Base-by-base conservation (phyloP, 2,113 vertebrate species). In the Mesembrinibis cayennensis region DNA sequence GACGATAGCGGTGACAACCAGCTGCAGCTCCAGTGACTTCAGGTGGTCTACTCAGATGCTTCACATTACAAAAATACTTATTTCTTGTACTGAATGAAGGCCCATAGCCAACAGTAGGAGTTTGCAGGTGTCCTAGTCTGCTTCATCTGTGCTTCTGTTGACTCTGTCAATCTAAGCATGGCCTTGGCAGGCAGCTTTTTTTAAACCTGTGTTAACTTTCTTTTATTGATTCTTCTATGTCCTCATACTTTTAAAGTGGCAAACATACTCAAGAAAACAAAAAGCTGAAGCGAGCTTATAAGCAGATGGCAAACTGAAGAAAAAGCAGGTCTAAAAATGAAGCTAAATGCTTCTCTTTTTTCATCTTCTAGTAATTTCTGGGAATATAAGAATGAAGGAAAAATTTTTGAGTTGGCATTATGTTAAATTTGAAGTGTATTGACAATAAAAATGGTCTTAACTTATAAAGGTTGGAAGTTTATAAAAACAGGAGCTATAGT, bases 401-500 rank as follows among this genome's bases (percentile, higher is more conserved):
- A 83, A 97, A 93, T 44, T 32, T 84, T 55, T 81, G 74, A 94
- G 82, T 90, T 97, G 93, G 94, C 96, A 90, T 97, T 69, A 53
- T 76, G 59, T 98, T 95, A 95, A 97, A 96, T 96, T 96, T 94
- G 95, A 97, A 98, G 90, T 82, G 42, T 97, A 97, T 97, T 97
- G 96, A 96, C 95, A 97, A 97, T 97, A 97, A 97, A 98, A 98
- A 91, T 93, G 89, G 66, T 44, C 94, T 98, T 97, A 91, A 97
- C 82, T 97, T 97, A 91, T 95, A 93, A 96, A 97, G 96, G 95
- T 98, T 98, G 96, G 94, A 97, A 98, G 96, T 98, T 97, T 97
- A 97, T 97, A 94, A 98, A 98, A 98, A 97, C 95, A 98, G 91
- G 83, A 97, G 74, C 87, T 97, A 77, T 89, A 69, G 93, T 96